Base-by-base conservation (phyloP, 1,140 invertebrate genomes). In the Penaeus indicus region DNA sequence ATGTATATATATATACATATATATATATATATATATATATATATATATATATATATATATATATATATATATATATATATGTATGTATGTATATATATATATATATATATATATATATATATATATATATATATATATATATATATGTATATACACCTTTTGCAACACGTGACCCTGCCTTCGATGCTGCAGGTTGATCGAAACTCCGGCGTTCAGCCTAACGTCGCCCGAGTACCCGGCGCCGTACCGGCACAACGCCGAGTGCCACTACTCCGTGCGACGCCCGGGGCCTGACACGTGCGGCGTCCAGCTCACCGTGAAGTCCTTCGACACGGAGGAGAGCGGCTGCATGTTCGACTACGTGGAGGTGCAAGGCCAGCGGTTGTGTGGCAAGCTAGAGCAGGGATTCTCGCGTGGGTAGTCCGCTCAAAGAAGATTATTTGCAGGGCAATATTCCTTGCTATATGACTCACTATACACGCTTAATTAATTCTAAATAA, bases 311-410 rank as follows among this genome's bases (percentile, higher is more conserved):
- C 81, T 88, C 42, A 32, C 27, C 2, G 72, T 88, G 54, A 72
- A 84, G n/a, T 61, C n/a, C 69, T 88, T 88, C 61, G 79, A 8
- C 10, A 21, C 84, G 38, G 87, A 88, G 87, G 82, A 88, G 69
- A 72, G 69, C 87, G 84, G 81, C 61, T 88, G 87, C 54, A 88
- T 88, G 87, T 88, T 88, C 27, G 87, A 88, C 75, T 88, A 88
- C 63, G 32, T 88, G 81, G 87, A 88, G 81, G 81, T 88, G 61
- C 87, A 88, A 19, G 72, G 87, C 3, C 87, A 84, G 82, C 67
- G 87, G 27, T 32, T 88, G 22, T 88, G 87, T 79, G 87, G 87
- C n/a, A 54, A 8, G 3, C 80, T 88, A 5, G 54, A 27, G 13
- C 69, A 81, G 18, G 87, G 87, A 27, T 88, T 84, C n/a, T 84